Evolutionary conservation across 1,140 invertebrate genomes (phyloP).

Genomic region (Hermatobates lingyangjiaoensis): DNA sequence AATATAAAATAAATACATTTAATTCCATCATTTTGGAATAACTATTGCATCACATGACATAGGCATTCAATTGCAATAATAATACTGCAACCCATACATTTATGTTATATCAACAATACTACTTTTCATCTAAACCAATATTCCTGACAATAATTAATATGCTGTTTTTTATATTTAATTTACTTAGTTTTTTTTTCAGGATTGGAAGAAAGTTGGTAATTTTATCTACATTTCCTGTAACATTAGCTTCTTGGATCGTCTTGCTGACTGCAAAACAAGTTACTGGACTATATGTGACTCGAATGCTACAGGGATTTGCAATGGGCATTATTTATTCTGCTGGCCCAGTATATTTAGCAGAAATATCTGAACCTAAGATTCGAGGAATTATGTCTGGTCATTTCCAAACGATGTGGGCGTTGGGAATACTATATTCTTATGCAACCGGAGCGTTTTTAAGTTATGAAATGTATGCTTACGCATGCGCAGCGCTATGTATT

Average conservation of each 20-base stretch:
- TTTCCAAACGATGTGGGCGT: conserved; percentile 53
- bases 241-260: conserved; percentile 46
- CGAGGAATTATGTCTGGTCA: conserved; percentile 38
- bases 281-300: conserved; percentile 30
- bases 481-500: conserved; percentile 23
- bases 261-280: conserved; percentile 25
- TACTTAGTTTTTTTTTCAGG: conserved; percentile 10
- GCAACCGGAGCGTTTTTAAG: conserved; percentile 47
- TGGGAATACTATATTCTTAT: conserved; percentile 64
- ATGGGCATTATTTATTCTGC: conserved; percentile 55
- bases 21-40: no score
- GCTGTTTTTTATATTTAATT: no score
- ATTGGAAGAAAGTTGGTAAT: conserved; percentile 24
- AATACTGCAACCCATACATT: no score
- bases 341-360: conserved; percentile 67
- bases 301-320: conserved; percentile 33
- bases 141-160: no score
- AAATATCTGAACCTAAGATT: conserved; percentile 34
- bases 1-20: no score
- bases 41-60: no score
- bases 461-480: conserved; percentile 44
- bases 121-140: no score
- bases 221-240: conserved; percentile 50
- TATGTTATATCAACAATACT: no score
- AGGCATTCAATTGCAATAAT: no score